Evolutionary conservation across 2,888 invertebrate genomes (phyloP).

Genomic region (Melinaea menophilus): DNA sequence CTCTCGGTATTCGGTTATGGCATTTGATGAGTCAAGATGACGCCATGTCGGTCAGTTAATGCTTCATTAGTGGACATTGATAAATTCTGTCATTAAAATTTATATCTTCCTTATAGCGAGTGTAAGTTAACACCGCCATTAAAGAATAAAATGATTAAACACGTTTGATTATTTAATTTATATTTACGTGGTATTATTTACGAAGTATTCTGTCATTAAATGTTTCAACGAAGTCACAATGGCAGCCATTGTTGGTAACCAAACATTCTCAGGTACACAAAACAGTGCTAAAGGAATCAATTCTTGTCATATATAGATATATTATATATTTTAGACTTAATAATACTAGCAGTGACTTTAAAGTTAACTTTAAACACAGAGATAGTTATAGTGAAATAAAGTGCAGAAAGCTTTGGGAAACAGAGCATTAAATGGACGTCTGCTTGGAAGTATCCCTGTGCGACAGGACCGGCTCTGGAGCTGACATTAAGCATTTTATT

Average conservation of each 20-base stretch:
- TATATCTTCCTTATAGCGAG: conserved; percentile 19
- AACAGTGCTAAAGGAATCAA: neutral
- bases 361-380: neutral
- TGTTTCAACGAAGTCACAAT: conserved; percentile 13
- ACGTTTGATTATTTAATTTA: neutral
- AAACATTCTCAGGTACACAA: conserved; percentile 12
- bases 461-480: neutral
- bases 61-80: conserved; percentile 9
- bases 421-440: conserved; percentile 20
- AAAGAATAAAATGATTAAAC: neutral
- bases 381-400: neutral
- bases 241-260: conserved; percentile 25
- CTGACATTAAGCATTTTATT: too few species aligned
- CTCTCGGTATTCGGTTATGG: neutral
- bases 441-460: conserved; percentile 10
- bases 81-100: conserved; percentile 9
- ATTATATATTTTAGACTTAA: too few species aligned
- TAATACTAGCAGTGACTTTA: neutral
- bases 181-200: too few species aligned
- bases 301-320: neutral
- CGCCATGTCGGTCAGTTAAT: conserved; percentile 9
- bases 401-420: conserved; percentile 15
- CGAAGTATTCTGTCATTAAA: too few species aligned
- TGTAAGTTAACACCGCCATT: neutral
- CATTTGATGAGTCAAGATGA: conserved; percentile 13